Evolutionary conservation across 2,113 vertebrate species (phyloP).

Genomic region (Collichthys lucidus): DNA sequence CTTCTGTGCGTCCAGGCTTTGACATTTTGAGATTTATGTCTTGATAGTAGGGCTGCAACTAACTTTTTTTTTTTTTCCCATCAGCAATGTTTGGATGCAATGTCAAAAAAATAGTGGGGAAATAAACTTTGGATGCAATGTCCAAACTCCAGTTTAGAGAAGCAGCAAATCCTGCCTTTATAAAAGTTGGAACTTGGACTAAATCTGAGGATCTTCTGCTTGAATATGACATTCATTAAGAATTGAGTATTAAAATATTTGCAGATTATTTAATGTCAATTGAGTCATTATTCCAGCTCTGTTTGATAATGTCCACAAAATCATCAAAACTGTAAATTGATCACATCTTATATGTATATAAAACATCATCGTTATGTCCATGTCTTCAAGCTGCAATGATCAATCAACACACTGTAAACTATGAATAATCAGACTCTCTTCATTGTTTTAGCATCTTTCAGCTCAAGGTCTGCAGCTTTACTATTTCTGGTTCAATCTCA

Average conservation of each 20-base stretch:
- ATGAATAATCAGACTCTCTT: background rate
- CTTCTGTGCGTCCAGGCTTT: background rate
- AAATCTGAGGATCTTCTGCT: background rate
- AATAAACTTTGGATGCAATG: too few relatives aligned
- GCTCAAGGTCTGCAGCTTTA: background rate
- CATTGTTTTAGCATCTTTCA: background rate
- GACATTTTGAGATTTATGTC: constrained; percentile 11
- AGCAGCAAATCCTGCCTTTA: background rate
- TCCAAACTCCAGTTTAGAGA: background rate
- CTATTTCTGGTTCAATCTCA: background rate
- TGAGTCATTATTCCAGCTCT: background rate
- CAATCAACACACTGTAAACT: background rate
- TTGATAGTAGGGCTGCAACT: background rate
- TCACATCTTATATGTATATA: too few relatives aligned
- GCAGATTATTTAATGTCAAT: background rate
- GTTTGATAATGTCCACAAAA: background rate
- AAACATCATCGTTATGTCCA: too few relatives aligned
- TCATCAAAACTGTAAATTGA: background rate
- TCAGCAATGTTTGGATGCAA: background rate
- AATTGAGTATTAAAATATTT: background rate
- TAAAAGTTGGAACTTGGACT: background rate
- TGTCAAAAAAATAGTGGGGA: background rate
- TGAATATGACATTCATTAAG: background rate
- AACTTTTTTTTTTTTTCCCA: background rate
- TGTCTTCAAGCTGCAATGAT: background rate